phyloP scores from a whole-genome alignment of 2,797 vertebrate species.

The Tokudaia muenninki region DNA sequence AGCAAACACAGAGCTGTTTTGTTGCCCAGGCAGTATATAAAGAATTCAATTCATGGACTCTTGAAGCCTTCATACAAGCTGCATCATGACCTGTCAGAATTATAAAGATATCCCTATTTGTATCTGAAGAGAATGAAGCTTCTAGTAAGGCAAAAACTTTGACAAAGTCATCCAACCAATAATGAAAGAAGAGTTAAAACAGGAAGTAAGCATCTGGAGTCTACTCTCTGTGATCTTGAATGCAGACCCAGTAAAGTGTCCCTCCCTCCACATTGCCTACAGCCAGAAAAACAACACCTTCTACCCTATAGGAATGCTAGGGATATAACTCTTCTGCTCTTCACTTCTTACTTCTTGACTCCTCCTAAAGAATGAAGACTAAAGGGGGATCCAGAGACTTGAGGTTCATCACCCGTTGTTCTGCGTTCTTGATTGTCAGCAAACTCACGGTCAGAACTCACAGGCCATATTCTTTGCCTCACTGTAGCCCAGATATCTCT shows the following conservation, averaged over 20 bases:
- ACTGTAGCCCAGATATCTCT: neutral
- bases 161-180: neutral
- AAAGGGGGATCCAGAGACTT: neutral
- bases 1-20: neutral
- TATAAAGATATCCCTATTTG: neutral
- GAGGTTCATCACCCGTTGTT: neutral
- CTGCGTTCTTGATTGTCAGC: neutral
- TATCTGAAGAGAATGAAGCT: slow-evolving; percentile 15
- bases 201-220: neutral
- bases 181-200: neutral
- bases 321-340: slow-evolving; percentile 6
- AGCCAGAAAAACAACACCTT: neutral
- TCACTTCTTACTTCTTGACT: neutral
- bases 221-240: rapidly evolving
- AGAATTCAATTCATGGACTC: neutral
- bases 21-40: neutral
- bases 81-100: neutral
- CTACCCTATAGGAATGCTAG: neutral
- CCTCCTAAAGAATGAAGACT: neutral
- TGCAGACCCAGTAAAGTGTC: neutral
- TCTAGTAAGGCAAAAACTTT: neutral
- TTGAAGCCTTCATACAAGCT: neutral
- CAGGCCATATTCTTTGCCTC: neutral
- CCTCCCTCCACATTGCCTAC: neutral
- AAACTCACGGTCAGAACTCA: neutral